Percentiles rank a stretch among this genome's conserved stretches.
Evolutionary conservation across 2,888 invertebrate species (phyloP).

Genomic region (Pyrocoelia pectoralis): DNA sequence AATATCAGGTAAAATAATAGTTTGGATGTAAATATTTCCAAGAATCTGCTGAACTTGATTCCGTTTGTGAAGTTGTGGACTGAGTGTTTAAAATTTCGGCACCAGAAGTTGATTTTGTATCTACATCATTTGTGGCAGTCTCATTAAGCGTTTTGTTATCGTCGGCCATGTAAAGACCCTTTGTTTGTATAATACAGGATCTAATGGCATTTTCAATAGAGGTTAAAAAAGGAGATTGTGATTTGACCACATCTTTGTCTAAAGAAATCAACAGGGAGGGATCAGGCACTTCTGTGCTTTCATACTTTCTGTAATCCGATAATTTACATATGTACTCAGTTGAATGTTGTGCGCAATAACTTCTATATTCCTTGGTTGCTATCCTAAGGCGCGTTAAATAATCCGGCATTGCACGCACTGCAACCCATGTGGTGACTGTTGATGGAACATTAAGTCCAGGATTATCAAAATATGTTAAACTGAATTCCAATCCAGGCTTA

Average conservation of each 20-base stretch:
- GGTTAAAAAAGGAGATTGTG: constrained; percentile 7
- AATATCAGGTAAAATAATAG: constrained; percentile 63
- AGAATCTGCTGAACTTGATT: constrained; percentile 55
- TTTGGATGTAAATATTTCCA: constrained; percentile 68
- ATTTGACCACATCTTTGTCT: constrained; percentile 11
- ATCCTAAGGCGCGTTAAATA: constrained; percentile 74
- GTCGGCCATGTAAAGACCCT: background rate
- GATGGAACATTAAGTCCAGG: constrained; percentile 82
- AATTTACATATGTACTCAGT: constrained; percentile 29
- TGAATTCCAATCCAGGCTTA: constrained; percentile 79
- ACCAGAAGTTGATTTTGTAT: constrained; percentile 24
- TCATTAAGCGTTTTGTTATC: background rate
- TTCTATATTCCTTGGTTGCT: constrained; percentile 72
- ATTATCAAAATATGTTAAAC: constrained; percentile 88
- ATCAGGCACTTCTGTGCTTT: too few species aligned
- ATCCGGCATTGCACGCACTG: constrained; percentile 78
- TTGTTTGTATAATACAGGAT: background rate
- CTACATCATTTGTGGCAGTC: constrained; percentile 21
- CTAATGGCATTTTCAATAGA: constrained; percentile 3
- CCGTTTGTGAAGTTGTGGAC: constrained; percentile 45
- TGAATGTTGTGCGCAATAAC: constrained; percentile 57
- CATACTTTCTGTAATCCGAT: background rate
- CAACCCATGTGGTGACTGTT: constrained; percentile 77
- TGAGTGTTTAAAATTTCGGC: constrained; percentile 44
- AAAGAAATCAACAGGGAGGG: background rate